Evolutionary conservation across 1,140 invertebrate genomes (phyloP).

Genomic region (Drosophila sturtevanti): DNA sequence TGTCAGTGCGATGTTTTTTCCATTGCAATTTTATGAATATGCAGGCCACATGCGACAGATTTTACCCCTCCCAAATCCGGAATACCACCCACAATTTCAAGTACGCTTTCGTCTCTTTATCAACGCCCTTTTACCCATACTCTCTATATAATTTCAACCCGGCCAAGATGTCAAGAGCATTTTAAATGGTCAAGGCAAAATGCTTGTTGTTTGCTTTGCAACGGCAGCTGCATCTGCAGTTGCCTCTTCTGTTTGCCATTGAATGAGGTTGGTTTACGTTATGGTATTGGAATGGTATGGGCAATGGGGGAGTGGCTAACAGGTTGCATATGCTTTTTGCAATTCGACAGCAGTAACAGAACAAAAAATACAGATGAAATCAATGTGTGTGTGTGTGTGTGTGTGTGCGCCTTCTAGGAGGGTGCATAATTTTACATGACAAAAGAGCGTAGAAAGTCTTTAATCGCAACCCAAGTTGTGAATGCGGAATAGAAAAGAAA

Average conservation of each 20-base stretch:
- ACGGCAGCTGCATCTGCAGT: background rate
- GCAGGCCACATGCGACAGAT: conserved; percentile 47
- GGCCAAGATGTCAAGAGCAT: conserved; percentile 57
- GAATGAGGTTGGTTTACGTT: conserved; percentile 21
- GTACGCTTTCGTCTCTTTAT: background rate
- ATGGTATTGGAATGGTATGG: background rate
- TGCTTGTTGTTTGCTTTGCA: conserved; percentile 18
- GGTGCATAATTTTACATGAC: conserved; percentile 53
- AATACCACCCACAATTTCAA: background rate
- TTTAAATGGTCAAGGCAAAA: conserved; percentile 63
- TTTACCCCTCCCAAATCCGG: background rate
- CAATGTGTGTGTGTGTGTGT: conserved; percentile 12
- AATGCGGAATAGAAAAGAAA: conserved; percentile 19
- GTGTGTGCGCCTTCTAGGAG: conserved; percentile 20
- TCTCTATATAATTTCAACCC: conserved; percentile 32
- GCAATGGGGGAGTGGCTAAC: conserved; percentile 34
- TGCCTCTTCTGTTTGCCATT: conserved; percentile 35
- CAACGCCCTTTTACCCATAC: background rate
- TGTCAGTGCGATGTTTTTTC: conserved; percentile 33
- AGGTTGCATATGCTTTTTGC: conserved; percentile 47
- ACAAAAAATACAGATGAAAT: conserved; percentile 15
- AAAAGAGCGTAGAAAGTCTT: conserved; percentile 19
- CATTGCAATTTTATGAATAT: conserved; percentile 67
- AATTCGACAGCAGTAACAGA: conserved; percentile 26
- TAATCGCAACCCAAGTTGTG: conserved; percentile 18